Base-by-base conservation (phyloP, 2,797 vertebrate genomes). In the Lindbergichthys nudifrons region DNA sequence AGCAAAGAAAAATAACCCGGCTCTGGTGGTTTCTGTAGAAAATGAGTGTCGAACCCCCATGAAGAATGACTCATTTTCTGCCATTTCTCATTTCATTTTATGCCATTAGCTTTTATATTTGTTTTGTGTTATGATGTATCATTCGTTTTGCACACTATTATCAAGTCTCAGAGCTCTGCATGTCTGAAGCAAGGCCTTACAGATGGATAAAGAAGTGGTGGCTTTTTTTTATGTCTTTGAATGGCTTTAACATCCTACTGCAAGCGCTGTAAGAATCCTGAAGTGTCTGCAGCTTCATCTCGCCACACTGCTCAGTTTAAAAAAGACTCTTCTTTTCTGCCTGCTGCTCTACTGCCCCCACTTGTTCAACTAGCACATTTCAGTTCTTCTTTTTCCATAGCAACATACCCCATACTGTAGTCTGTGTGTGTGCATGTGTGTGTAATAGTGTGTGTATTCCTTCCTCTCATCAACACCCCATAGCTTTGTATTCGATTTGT, bases 341-440 rank as follows among this genome's bases (percentile, higher is more conserved):
- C 14, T 75, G 88, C 46, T 67, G 61, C 89, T 92, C 75, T 94
- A 74, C 93, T 93, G 90, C 92, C 94, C 88, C 81, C 93, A 48
- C 52, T 46, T 90, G 93, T 74, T 80, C 26, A 11, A 39, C 69
- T 16, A 63, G 67, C 47, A 82, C 58, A 85, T 54, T 85, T 65
- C 61, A 64, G 2, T 54, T 63, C 23, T 68, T 5, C 4, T 69
- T 21, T 50, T 41, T 45, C 30, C n/a, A 19, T 42, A n/a, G 23
- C 30, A 51, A 11, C 16, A 51, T n/a, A n/a, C 10, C 32, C 54
- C 12, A 6, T 2, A 54, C 6, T 52, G 56, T 21, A 15, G 15
- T 41, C 4, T 57, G 13, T 58, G 12, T 43, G 42, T 32, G 42
- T 54, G 8, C 45, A 8, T 65, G 59, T 19, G 10, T 57, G 46